phyloP scores from a whole-genome alignment of 2,113 vertebrate species.

The Salvelinus fontinalis region DNA sequence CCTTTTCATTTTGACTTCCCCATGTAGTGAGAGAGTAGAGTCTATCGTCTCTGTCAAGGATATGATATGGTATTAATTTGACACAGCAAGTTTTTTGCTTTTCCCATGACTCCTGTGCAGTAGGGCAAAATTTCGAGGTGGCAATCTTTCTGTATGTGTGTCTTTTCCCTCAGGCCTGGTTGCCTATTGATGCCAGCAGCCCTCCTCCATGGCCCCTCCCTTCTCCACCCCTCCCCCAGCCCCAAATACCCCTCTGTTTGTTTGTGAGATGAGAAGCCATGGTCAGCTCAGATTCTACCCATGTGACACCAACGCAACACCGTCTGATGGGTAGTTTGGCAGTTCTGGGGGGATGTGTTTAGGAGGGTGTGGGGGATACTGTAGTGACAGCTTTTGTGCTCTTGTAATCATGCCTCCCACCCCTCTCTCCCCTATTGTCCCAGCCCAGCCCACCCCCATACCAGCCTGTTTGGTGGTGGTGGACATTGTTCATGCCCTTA shows the following conservation, averaged over 20 bases:
- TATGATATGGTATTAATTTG: no score
- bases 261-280: slow-evolving; percentile 68
- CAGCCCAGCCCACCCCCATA: slow-evolving; percentile 25
- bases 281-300: slow-evolving; percentile 60
- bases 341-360: slow-evolving; percentile 24
- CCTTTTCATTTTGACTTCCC: slow-evolving; percentile 32
- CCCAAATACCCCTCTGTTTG: slow-evolving; percentile 17
- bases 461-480: slow-evolving; percentile 37
- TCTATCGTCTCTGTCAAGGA: no score
- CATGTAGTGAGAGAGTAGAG: no score
- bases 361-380: slow-evolving; percentile 47
- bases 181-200: slow-evolving; percentile 38
- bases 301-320: slow-evolving; percentile 65
- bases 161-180: slow-evolving; percentile 8
- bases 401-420: slow-evolving; percentile 47
- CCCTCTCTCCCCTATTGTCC: slow-evolving; percentile 22
- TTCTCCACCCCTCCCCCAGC: slow-evolving; percentile 25
- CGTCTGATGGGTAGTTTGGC: slow-evolving; percentile 71
- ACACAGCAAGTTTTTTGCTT: no score
- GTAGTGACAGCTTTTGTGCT: slow-evolving; percentile 58
- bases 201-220: slow-evolving; percentile 15
- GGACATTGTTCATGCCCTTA: slow-evolving; percentile 60
- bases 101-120: no score
- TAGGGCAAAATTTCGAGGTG: background rate
- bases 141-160: slow-evolving; percentile 8